Evolutionary conservation across 2,113 vertebrate genomes (phyloP).

Genomic region (Salminus brasiliensis): DNA sequence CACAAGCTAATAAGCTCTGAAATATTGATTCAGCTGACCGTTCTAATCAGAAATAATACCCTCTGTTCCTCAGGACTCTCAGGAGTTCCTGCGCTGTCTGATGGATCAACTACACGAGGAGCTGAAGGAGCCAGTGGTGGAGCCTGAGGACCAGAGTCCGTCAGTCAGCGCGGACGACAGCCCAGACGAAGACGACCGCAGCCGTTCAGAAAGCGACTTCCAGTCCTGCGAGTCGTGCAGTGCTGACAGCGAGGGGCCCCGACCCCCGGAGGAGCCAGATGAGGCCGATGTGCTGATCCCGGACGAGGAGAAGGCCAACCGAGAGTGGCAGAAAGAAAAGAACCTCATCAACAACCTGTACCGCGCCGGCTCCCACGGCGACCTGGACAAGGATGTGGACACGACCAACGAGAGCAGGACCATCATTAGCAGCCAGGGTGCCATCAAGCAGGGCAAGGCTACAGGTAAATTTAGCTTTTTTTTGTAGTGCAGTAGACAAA

Average conservation of each 20-base stretch:
- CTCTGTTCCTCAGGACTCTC: conserved; percentile 83
- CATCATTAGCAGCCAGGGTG: conserved; percentile 87
- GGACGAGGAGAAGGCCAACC: conserved; percentile 80
- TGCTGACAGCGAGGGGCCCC: conserved; percentile 76
- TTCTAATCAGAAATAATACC: no score
- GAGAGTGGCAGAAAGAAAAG: conserved; percentile 92
- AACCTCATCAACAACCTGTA: conserved; percentile 84
- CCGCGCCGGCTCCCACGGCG: conserved; percentile 76
- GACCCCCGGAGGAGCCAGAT: conserved; percentile 78
- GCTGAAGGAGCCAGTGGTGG: conserved; percentile 86
- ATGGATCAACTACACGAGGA: conserved; percentile 99
- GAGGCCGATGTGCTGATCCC: conserved; percentile 92
- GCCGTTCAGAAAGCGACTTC: conserved; percentile 87
- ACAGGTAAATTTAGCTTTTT: conserved; percentile 76
- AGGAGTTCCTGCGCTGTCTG: conserved; percentile 96
- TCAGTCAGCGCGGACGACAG: conserved; percentile 72
- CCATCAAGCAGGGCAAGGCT: conserved; percentile 88
- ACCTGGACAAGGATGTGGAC: conserved; percentile 89
- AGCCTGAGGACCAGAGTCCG: conserved; percentile 80
- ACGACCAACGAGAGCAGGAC: conserved; percentile 75
- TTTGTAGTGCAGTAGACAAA: not conserved
- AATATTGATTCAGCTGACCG: no score
- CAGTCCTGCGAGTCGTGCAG: conserved; percentile 90
- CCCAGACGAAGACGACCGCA: conserved; percentile 84
- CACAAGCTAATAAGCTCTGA: no score